Evolutionary conservation across 2,113 vertebrate species (phyloP).

Genomic region (Suncus etruscus): DNA sequence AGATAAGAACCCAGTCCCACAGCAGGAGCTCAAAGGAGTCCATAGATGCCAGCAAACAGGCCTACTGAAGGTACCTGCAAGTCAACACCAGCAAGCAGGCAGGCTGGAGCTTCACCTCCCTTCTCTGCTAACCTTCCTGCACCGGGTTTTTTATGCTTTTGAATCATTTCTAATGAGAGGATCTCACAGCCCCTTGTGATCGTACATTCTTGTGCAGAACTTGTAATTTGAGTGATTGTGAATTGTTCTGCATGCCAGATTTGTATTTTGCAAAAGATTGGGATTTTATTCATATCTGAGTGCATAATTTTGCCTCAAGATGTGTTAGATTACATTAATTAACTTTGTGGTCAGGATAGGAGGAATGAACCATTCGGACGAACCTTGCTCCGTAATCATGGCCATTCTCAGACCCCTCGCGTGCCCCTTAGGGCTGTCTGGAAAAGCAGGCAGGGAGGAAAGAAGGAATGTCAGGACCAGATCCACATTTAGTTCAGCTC

Average conservation of each 20-base stretch:
- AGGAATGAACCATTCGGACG: conserved; percentile 73
- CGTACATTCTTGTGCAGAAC: conserved; percentile 73
- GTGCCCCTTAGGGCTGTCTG: conserved; percentile 52
- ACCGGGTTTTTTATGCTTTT: conserved; percentile 10
- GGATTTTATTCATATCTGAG: conserved; percentile 75
- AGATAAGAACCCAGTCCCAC: conserved; percentile 37
- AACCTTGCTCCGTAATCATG: conserved; percentile 72
- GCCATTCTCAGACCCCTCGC: conserved; percentile 54
- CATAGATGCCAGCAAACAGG: not conserved
- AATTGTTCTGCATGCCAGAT: conserved; percentile 75
- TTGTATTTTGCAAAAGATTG: conserved; percentile 78
- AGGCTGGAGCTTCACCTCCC: conserved; percentile 16
- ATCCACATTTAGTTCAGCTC: not conserved
- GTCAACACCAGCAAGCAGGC: not conserved
- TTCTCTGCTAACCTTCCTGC: not conserved
- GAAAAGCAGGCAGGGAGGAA: conserved; percentile 21
- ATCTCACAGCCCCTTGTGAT: conserved; percentile 49
- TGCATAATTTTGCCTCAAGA: conserved; percentile 80
- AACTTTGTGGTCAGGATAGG: conserved; percentile 72
- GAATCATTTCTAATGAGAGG: conserved; percentile 77
- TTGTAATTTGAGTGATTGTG: conserved; percentile 80
- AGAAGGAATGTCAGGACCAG: not conserved
- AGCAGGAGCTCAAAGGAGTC: fast-evolving
- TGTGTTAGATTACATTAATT: conserved; percentile 79
- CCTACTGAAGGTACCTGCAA: not conserved